Evolutionary conservation across 2,797 vertebrate species (phyloP).

Genomic region (Characodon lateralis): DNA sequence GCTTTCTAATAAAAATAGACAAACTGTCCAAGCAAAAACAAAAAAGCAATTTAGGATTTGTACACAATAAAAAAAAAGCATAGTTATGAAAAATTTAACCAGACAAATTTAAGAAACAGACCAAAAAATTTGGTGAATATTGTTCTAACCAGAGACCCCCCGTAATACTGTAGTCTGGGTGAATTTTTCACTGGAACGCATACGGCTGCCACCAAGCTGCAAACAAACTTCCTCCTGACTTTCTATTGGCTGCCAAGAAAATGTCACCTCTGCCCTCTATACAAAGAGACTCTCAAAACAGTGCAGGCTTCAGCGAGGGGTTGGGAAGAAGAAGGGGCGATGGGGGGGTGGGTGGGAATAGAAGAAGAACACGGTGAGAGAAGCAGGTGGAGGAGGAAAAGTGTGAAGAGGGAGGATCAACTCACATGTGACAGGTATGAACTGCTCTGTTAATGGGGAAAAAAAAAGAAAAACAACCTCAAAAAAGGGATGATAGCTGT

Average conservation of each 20-base stretch:
- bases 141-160: constrained; percentile 5
- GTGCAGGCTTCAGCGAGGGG: constrained; percentile 45
- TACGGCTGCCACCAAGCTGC: constrained; percentile 48
- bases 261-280: constrained; percentile 59
- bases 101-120: constrained; percentile 49
- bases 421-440: constrained; percentile 88
- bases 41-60: constrained; percentile 32
- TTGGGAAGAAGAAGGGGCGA: neutral
- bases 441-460: constrained; percentile 84
- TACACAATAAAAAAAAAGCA: constrained; percentile 24
- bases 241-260: constrained; percentile 61
- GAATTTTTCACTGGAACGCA: constrained; percentile 71
- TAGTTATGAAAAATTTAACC: constrained; percentile 71
- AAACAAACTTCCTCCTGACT: constrained; percentile 62
- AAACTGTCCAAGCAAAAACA: constrained; percentile 19
- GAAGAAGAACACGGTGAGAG: constrained; percentile 52
- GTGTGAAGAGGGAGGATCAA: constrained; percentile 74
- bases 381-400: constrained; percentile 62
- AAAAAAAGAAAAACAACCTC: constrained; percentile 76
- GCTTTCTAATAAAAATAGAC: neutral
- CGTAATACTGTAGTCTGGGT: constrained; percentile 76
- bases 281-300: constrained; percentile 62
- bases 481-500: constrained; percentile 61
- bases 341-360: constrained; percentile 3
- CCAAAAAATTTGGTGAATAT: constrained; percentile 10